phyloP scores from a whole-genome alignment of 2,113 vertebrate genomes.

The Pygoscelis antarcticus region DNA sequence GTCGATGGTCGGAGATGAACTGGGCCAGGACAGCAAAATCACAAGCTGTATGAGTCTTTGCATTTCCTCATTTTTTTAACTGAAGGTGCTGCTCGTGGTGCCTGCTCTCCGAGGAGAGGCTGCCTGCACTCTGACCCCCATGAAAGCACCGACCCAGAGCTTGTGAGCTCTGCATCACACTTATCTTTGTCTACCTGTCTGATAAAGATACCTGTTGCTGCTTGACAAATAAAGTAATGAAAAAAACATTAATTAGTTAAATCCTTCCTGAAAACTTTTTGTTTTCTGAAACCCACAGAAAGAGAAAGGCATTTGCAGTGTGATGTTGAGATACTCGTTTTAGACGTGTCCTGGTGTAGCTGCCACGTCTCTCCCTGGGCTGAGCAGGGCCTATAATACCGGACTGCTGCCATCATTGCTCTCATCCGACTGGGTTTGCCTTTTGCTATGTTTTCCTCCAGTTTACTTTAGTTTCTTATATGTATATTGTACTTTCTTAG shows the following conservation, averaged over 20 bases:
- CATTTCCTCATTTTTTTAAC: not conserved
- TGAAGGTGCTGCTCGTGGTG: not conserved
- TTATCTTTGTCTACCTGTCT: not conserved
- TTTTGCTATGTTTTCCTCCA: not conserved
- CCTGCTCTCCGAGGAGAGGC: not conserved
- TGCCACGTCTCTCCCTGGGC: fast-evolving
- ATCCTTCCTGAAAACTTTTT: not conserved
- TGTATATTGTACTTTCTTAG: not conserved
- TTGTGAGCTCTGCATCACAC: not conserved
- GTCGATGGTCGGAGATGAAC: not conserved
- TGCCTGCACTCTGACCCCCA: not conserved
- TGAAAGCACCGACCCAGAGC: not conserved
- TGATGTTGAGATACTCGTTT: not conserved
- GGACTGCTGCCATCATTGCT: not conserved
- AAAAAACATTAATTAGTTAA: not conserved
- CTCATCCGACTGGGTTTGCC: not conserved
- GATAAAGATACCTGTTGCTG: not conserved
- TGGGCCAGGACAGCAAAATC: not conserved
- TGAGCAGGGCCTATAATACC: not conserved
- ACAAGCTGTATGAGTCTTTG: not conserved
- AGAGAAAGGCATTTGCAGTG: not conserved
- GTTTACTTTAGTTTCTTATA: not conserved
- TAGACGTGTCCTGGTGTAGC: not conserved
- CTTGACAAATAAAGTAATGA: not conserved
- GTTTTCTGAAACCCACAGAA: not conserved